Conservation (phyloP, 1,140 invertebrate genomes). For the Magallana angulata region DNA sequence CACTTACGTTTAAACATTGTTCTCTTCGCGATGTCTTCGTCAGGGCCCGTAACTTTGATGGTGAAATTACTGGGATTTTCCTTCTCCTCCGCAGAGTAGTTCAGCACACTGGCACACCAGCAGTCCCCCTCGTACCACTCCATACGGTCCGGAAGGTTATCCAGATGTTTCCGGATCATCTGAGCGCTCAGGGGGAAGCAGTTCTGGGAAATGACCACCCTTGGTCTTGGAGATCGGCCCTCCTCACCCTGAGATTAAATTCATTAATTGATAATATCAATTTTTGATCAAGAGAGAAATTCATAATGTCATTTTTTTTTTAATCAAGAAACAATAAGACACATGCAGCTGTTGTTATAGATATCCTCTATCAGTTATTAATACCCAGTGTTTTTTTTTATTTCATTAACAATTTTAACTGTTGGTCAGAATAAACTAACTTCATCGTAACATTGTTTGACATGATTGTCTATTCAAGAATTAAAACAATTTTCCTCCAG, state of each 20-base stretch:
- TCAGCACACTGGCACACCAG: constrained; percentile 61
- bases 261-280: too few relatives aligned
- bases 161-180: constrained; percentile 48
- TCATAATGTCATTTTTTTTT: too few relatives aligned
- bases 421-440: too few relatives aligned
- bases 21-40: constrained; percentile 55
- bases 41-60: constrained; percentile 56
- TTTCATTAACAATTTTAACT: too few relatives aligned
- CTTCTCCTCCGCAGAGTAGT: constrained; percentile 61
- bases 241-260: constrained; percentile 33
- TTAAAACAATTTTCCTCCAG: too few relatives aligned
- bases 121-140: constrained; percentile 64
- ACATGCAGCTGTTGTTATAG: too few relatives aligned
- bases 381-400: too few relatives aligned
- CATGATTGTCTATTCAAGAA: too few relatives aligned
- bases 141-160: constrained; percentile 55
- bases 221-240: constrained; percentile 20
- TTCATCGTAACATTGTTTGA: too few relatives aligned
- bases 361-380: too few relatives aligned
- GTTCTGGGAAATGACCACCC: not conserved
- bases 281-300: too few relatives aligned
- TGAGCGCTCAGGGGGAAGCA: constrained; percentile 43
- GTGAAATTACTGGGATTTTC: constrained; percentile 61
- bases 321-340: too few relatives aligned
- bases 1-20: constrained; percentile 63